phyloP scores from a whole-genome alignment of 2,113 vertebrate genomes.

The Podocnemis expansa region DNA sequence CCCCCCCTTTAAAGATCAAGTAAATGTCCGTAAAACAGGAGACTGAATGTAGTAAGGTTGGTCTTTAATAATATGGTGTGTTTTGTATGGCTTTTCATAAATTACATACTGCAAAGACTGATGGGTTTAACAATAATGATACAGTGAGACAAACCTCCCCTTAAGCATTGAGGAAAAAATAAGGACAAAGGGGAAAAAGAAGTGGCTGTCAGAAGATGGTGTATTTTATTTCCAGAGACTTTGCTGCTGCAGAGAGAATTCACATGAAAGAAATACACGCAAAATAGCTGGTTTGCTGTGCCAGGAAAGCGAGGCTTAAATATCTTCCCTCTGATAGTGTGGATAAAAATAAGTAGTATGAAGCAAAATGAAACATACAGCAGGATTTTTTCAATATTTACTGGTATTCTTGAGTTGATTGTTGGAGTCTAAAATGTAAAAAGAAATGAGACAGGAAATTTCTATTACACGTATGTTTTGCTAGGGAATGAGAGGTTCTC shows the following conservation, averaged over 20 bases:
- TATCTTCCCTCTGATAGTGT: not conserved
- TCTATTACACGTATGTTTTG: not conserved
- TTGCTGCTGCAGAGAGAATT: not conserved
- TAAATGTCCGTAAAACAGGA: accelerated
- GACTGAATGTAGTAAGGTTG: not conserved
- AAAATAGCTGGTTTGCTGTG: not conserved
- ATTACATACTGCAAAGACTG: not conserved
- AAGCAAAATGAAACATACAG: not conserved
- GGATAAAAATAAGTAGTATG: constrained; percentile 15
- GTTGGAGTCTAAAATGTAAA: constrained; percentile 32
- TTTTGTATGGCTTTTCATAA: not conserved
- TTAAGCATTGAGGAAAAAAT: accelerated
- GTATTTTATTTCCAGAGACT: not conserved
- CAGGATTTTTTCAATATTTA: not conserved
- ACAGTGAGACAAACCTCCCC: not conserved
- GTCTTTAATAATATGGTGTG: not conserved
- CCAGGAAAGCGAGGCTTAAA: not conserved
- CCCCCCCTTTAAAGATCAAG: accelerated
- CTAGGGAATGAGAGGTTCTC: not conserved
- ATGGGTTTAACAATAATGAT: not conserved
- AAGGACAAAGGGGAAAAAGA: not conserved
- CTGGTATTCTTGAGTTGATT: constrained; percentile 21
- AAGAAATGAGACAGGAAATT: not conserved
- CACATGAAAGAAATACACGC: accelerated
- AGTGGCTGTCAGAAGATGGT: not conserved